Percentiles rank a stretch among this genome's conserved stretches.
Evolutionary conservation across 2,113 vertebrate genomes (phyloP).

Genomic region (Anser brachyrhynchus): DNA sequence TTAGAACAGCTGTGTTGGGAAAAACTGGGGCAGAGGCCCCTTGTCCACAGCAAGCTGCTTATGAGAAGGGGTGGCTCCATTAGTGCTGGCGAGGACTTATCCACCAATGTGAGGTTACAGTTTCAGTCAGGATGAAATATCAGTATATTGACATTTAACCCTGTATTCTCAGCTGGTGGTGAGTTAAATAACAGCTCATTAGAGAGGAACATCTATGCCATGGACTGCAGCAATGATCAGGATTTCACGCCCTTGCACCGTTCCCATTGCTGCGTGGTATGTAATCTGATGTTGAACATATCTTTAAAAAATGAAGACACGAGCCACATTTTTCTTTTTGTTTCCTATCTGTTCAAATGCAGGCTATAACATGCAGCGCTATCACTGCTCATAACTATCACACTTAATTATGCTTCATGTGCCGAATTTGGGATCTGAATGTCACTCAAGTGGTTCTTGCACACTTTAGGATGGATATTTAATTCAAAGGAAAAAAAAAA

Average conservation of each 20-base stretch:
- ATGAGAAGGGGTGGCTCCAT: background rate
- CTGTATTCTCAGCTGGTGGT: background rate
- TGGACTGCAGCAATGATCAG: background rate
- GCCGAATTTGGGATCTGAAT: background rate
- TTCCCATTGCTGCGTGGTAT: background rate
- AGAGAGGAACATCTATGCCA: background rate
- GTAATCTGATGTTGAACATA: background rate
- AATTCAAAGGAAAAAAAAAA: background rate
- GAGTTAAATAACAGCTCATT: background rate
- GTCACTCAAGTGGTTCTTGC: constrained; percentile 15
- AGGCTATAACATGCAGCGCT: background rate
- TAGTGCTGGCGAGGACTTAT: background rate
- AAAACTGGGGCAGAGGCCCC: background rate
- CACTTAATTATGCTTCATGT: constrained; percentile 11
- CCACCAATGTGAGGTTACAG: accelerated
- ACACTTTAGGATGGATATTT: constrained; percentile 26
- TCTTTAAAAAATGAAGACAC: background rate
- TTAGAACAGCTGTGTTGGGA: background rate
- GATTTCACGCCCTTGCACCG: background rate
- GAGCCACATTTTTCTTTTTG: background rate
- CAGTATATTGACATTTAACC: background rate
- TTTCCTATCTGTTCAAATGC: background rate
- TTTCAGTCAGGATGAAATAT: background rate
- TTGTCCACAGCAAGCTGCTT: background rate
- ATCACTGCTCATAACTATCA: constrained; percentile 12